Percentiles rank a stretch among this genome's conserved stretches.
Conservation (phyloP, 2,888 invertebrate species). For the Polylopha cassiicola region DNA sequence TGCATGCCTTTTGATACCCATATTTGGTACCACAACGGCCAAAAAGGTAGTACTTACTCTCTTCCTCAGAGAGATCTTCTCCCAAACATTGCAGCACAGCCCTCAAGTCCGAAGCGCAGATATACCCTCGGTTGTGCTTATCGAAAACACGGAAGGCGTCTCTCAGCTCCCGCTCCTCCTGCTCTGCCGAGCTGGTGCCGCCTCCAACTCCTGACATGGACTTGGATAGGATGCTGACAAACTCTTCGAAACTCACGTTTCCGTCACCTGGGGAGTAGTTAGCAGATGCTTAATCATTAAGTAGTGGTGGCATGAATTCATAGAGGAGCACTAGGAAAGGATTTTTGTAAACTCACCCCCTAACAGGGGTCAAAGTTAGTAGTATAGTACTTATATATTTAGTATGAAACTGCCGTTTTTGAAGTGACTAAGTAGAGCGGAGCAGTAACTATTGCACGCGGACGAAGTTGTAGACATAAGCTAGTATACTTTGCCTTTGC, state of each 20-base stretch:
- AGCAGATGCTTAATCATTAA: not conserved
- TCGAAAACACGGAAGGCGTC: constrained; percentile 94
- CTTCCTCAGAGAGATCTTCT: constrained; percentile 92
- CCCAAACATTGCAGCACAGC: constrained; percentile 93
- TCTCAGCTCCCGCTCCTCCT: constrained; percentile 88
- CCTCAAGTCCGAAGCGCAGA: constrained; percentile 90
- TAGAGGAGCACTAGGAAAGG: no score
- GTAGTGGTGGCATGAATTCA: no score
- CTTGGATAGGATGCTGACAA: constrained; percentile 88
- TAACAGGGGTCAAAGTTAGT: no score
- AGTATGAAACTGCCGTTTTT: no score
- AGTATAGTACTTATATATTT: no score
- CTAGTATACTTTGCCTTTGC: no score
- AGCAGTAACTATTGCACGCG: no score
- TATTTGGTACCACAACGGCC: not conserved
- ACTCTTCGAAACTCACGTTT: constrained; percentile 92
- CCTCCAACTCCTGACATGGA: constrained; percentile 81
- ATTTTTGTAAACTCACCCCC: no score
- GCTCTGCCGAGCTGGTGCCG: constrained; percentile 81
- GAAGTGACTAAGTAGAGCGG: no score
- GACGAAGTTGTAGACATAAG: no score
- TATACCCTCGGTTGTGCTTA: constrained; percentile 94
- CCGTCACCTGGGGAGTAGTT: constrained; percentile 81
- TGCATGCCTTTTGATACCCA: constrained; percentile 3
- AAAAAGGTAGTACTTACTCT: constrained; percentile 79